Percentiles rank a stretch among this genome's conserved stretches.
These are phyloP conservation scores for Pegea sp. DNA, from an alignment of 23 tunicate species.

Conservation along the genomic window DNA sequence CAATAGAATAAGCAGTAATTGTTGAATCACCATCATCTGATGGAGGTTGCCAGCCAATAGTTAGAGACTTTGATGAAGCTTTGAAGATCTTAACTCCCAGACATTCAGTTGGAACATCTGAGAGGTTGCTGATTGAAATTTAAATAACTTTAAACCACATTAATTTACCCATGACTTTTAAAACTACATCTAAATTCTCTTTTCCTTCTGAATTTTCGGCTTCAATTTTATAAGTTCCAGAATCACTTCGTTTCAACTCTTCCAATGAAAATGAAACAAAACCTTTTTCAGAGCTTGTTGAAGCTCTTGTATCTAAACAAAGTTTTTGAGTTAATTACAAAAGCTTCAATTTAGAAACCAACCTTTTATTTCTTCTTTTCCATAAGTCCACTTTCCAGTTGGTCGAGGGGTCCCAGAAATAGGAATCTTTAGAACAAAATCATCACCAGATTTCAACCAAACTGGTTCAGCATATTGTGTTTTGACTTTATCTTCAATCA, in stretches of 20 bases:
- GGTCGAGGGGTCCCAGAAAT: slow-evolving; percentile 67
- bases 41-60: slow-evolving; percentile 76
- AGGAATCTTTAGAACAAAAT: slow-evolving; percentile 44
- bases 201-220: slow-evolving; percentile 64
- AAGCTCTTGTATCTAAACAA: slow-evolving; percentile 2
- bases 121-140: background rate
- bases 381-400: slow-evolving; percentile 26
- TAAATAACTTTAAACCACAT: background rate
- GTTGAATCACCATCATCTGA: slow-evolving; percentile 70
- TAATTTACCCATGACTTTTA: slow-evolving; percentile 48
- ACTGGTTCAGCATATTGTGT: slow-evolving; percentile 38
- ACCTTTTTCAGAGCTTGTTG: slow-evolving; percentile 11
- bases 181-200: slow-evolving; percentile 18
- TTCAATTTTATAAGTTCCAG: slow-evolving; percentile 37
- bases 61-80: slow-evolving; percentile 67
- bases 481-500: slow-evolving; percentile 24
- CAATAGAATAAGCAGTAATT: slow-evolving; percentile 57
- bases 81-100: slow-evolving; percentile 44
- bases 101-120: slow-evolving; percentile 34
- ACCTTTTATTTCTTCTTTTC: background rate
- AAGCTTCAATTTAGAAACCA: background rate
- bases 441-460: slow-evolving; percentile 53
- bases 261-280: slow-evolving; percentile 3
- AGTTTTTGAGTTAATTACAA: background rate
- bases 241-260: slow-evolving; percentile 23